Evolutionary conservation across 2,797 vertebrate genomes (phyloP).

Genomic region (Ambastaia sidthimunki): DNA sequence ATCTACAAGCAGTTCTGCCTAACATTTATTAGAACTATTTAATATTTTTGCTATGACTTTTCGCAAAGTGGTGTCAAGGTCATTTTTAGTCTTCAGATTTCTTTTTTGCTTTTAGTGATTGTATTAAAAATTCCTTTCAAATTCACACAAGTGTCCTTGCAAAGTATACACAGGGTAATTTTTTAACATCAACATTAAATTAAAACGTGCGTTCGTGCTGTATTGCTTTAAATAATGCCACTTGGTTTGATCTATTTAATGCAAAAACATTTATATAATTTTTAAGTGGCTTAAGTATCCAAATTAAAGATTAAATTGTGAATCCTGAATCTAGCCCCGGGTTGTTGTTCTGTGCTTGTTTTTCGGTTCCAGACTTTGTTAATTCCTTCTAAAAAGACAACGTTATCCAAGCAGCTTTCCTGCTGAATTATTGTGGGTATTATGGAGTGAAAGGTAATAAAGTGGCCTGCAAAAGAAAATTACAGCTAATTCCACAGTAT

Average conservation of each 20-base stretch:
- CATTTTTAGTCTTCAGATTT: too few species aligned
- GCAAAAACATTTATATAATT: background rate
- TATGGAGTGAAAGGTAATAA: slow-evolving; percentile 51
- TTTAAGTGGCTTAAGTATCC: background rate
- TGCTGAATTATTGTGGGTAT: slow-evolving; percentile 37
- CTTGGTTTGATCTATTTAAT: background rate
- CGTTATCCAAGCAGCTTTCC: slow-evolving; percentile 13
- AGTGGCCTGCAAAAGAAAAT: slow-evolving; percentile 49
- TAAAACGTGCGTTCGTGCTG: background rate
- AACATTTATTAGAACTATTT: too few species aligned
- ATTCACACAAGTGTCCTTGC: too few species aligned
- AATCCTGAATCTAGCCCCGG: background rate
- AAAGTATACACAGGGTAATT: too few species aligned
- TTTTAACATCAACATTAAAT: too few species aligned
- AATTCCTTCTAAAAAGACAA: slow-evolving; percentile 34
- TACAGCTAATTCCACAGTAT: slow-evolving; percentile 51
- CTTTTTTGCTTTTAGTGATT: too few species aligned
- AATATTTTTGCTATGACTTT: too few species aligned
- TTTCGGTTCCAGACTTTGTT: background rate
- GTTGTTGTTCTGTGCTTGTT: background rate
- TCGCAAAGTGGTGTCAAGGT: too few species aligned
- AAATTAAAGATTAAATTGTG: background rate
- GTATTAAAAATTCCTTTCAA: too few species aligned
- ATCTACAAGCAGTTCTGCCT: too few species aligned
- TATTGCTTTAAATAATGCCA: background rate